Evolutionary conservation across 2,888 invertebrate genomes (phyloP).

Genomic region (Drosophila anomalata): DNA sequence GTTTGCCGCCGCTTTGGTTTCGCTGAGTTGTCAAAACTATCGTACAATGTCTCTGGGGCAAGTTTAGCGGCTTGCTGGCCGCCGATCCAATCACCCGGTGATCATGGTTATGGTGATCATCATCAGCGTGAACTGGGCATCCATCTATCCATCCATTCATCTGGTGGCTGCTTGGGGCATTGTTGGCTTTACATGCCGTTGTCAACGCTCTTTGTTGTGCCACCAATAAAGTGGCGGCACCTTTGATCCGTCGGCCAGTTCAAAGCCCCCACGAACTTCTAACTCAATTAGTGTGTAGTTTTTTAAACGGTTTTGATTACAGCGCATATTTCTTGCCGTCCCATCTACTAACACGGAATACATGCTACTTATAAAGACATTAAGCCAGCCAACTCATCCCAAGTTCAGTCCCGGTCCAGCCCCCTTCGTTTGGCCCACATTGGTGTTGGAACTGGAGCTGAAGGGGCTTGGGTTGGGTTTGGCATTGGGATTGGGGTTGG

Average conservation of each 20-base stretch:
- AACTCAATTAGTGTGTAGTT: constrained; percentile 78
- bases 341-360: constrained; percentile 25
- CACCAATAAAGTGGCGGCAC: constrained; percentile 72
- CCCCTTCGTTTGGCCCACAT: constrained; percentile 57
- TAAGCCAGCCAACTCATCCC: constrained; percentile 63
- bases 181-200: constrained; percentile 77
- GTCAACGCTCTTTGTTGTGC: constrained; percentile 80
- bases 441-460: constrained; percentile 14
- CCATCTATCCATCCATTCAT: constrained; percentile 47
- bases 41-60: constrained; percentile 76
- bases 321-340: constrained; percentile 64
- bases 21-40: constrained; percentile 65
- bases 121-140: constrained; percentile 38
- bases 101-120: constrained; percentile 44
- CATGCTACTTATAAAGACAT: constrained; percentile 77
- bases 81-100: constrained; percentile 32
- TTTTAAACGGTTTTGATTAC: constrained; percentile 81
- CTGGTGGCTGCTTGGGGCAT: constrained; percentile 60
- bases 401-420: constrained; percentile 42
- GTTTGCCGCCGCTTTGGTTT: constrained; percentile 40
- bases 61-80: constrained; percentile 67
- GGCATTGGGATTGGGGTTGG: constrained; percentile 2
- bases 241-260: constrained; percentile 73
- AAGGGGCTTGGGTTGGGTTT: background rate
- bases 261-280: constrained; percentile 71